These are phyloP conservation scores for Dione juno DNA, from an alignment of 2,888 invertebrate genomes.

Conservation along the genomic window DNA sequence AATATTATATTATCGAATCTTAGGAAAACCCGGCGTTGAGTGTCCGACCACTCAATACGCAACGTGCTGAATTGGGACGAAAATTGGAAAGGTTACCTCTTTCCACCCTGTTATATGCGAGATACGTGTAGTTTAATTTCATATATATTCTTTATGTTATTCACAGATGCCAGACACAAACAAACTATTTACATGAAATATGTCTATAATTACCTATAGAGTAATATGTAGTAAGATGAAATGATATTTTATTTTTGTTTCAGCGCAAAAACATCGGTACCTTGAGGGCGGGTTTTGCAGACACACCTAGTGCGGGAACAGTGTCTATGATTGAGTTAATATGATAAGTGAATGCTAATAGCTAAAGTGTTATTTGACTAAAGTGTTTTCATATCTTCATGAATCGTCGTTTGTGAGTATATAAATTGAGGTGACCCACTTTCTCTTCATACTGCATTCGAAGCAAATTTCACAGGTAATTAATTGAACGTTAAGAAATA, in stretches of 20 bases:
- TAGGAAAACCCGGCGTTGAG: too few species aligned
- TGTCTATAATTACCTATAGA: background rate
- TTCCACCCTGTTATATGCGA: too few species aligned
- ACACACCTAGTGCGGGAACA: constrained; percentile 63
- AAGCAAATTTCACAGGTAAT: background rate
- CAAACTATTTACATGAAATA: background rate
- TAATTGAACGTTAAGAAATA: background rate
- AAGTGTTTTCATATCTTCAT: background rate
- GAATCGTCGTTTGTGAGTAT: background rate
- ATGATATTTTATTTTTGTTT: constrained; percentile 56
- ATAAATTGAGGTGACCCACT: background rate
- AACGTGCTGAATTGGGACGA: too few species aligned
- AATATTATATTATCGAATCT: too few species aligned
- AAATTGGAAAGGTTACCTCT: too few species aligned
- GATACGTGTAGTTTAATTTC: too few species aligned
- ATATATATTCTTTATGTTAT: background rate
- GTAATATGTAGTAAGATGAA: background rate
- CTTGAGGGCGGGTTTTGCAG: constrained; percentile 68
- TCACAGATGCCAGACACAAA: background rate
- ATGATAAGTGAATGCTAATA: constrained; percentile 13
- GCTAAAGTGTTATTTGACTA: constrained; percentile 1
- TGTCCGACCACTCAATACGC: too few species aligned
- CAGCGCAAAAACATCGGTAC: constrained; percentile 76
- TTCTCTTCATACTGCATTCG: background rate
- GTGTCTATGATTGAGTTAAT: constrained; percentile 54